phyloP scores from a whole-genome alignment of 2,113 vertebrate genomes.

The Micronycteris hirsuta region DNA sequence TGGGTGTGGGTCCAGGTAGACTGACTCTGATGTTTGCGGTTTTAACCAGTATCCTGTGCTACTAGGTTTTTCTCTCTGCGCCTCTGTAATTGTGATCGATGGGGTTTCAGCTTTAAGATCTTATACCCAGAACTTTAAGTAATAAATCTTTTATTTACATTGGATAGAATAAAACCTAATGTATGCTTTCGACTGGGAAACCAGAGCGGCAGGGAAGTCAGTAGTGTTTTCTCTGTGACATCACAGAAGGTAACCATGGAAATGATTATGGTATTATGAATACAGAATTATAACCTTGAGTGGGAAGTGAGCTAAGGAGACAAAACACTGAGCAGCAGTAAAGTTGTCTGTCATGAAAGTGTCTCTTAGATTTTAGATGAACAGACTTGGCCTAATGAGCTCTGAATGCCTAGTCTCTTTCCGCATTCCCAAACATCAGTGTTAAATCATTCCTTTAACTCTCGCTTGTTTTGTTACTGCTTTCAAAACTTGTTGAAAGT shows the following conservation, averaged over 20 bases:
- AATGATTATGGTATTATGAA: conserved; percentile 61
- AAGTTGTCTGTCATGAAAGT: conserved; percentile 11
- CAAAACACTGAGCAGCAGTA: background rate
- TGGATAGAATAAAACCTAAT: conserved; percentile 40
- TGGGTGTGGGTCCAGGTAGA: background rate
- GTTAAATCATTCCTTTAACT: conserved; percentile 65
- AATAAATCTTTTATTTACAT: conserved; percentile 2
- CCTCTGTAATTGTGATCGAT: background rate
- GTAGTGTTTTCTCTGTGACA: conserved; percentile 61
- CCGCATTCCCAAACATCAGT: conserved; percentile 43
- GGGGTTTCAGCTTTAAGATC: background rate
- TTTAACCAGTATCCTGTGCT: background rate
- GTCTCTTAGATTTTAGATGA: conserved; percentile 38
- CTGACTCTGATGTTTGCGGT: background rate
- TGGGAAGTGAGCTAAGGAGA: conserved; percentile 26
- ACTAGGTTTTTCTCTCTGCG: background rate
- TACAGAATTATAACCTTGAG: conserved; percentile 50
- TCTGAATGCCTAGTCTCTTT: conserved; percentile 17
- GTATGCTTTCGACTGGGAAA: conserved; percentile 24
- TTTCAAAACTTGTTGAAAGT: conserved; percentile 70
- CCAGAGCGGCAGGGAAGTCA: background rate
- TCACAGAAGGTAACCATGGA: conserved; percentile 64
- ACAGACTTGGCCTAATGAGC: conserved; percentile 16
- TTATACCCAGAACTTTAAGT: background rate
- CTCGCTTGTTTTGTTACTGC: conserved; percentile 33